Percentiles rank a stretch among this genome's conserved stretches.
Evolutionary conservation across 2,888 invertebrate genomes (phyloP).

Genomic region (Drosophila mulleri): DNA sequence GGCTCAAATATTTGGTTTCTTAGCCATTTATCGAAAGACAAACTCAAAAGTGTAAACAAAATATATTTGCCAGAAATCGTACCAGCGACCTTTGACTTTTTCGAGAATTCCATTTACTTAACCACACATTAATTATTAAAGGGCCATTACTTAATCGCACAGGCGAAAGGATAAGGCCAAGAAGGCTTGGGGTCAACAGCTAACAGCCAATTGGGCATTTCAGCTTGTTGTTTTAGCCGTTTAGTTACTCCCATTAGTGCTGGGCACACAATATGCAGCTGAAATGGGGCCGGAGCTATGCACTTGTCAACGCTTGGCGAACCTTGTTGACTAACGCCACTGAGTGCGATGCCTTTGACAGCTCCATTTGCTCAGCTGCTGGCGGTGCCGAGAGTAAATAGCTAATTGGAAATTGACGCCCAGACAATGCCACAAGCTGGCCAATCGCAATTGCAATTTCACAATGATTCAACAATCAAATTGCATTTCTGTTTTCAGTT

Average conservation of each 20-base stretch:
- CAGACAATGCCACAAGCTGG: constrained; percentile 8
- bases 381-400: constrained; percentile 15
- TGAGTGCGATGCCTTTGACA: constrained; percentile 5
- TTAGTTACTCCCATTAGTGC: neutral
- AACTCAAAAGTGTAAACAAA: neutral
- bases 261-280: neutral
- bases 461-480: constrained; percentile 9
- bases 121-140: constrained; percentile 3
- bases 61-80: neutral
- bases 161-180: neutral
- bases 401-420: constrained; percentile 28
- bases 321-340: constrained; percentile 27
- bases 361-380: constrained; percentile 34
- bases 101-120: neutral
- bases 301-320: neutral
- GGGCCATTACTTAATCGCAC: constrained; percentile 3
- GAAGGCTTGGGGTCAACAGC: neutral
- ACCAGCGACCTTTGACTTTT: constrained; percentile 1
- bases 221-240: neutral
- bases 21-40: too few species aligned
- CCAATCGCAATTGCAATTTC: constrained; percentile 12
- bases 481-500: neutral
- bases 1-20: neutral
- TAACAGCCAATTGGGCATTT: neutral
- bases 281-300: constrained; percentile 2